A percentile compares a stretch with the other conserved stretches of the same genome.
These are phyloP conservation scores for Grus americana DNA, from an alignment of 2,113 vertebrate genomes.

Conservation along the genomic window DNA sequence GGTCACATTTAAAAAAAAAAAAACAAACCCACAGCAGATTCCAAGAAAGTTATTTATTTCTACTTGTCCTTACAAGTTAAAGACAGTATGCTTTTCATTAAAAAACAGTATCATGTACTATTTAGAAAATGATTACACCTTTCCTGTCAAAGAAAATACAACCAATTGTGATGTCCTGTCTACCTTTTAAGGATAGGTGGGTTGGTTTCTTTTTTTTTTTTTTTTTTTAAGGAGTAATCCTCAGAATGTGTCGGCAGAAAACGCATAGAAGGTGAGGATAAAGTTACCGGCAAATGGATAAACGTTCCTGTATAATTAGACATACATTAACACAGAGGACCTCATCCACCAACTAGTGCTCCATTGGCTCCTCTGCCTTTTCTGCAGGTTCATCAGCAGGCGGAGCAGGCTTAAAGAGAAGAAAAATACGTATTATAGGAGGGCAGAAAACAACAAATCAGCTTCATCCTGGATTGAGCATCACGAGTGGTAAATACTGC, in stretches of 20 bases:
- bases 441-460: background rate
- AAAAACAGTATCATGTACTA: slow-evolving; percentile 71
- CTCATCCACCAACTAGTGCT: slow-evolving; percentile 81
- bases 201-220: slow-evolving; percentile 23
- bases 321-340: slow-evolving; percentile 13
- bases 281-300: slow-evolving; percentile 50
- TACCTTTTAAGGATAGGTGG: slow-evolving; percentile 38
- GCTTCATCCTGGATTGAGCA: background rate
- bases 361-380: slow-evolving; percentile 91
- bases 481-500: rapidly evolving
- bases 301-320: slow-evolving; percentile 24
- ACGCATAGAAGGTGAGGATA: slow-evolving; percentile 41
- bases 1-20: background rate
- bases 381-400: slow-evolving; percentile 84
- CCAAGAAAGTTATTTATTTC: slow-evolving; percentile 73
- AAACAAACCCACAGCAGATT: background rate
- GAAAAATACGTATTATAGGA: background rate
- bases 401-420: slow-evolving; percentile 72
- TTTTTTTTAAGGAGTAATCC: slow-evolving; percentile 11
- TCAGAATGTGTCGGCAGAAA: slow-evolving; percentile 36
- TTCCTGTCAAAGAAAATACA: slow-evolving; percentile 60
- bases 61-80: slow-evolving; percentile 69
- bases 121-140: slow-evolving; percentile 73
- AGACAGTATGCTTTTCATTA: slow-evolving; percentile 72
- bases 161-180: background rate